A percentile compares a stretch with the other conserved stretches of the same genome.
These are phyloP conservation scores for Drosophila ustulata DNA, from an alignment of 2,888 invertebrate species.

Conservation along the genomic window DNA sequence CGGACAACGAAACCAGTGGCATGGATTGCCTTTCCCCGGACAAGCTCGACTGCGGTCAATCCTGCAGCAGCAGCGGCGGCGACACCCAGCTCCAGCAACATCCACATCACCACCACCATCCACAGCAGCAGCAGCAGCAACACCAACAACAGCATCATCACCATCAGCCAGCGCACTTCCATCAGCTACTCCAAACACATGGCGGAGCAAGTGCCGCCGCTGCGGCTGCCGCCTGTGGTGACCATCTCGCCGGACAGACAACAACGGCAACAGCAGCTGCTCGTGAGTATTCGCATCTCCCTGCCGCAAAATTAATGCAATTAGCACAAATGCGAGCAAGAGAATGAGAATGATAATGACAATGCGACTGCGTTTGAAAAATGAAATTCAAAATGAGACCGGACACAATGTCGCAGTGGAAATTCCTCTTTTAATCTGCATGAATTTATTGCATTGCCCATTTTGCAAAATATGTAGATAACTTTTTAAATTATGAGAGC, in stretches of 20 bases:
- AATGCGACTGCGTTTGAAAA: not conserved
- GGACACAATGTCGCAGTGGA: constrained; percentile 3
- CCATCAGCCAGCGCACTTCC: constrained; percentile 70
- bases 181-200: constrained; percentile 73
- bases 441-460: constrained; percentile 31
- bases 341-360: not conserved
- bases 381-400: not conserved
- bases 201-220: constrained; percentile 55
- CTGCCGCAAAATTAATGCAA: constrained; percentile 25
- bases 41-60: constrained; percentile 72
- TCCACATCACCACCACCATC: constrained; percentile 35
- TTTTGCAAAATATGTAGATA: not conserved
- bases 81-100: constrained; percentile 41
- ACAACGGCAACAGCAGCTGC: constrained; percentile 71
- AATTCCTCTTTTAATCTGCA: constrained; percentile 20
- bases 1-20: constrained; percentile 80
- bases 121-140: constrained; percentile 29
- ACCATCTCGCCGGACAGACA: constrained; percentile 67
- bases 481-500: not conserved
- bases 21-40: constrained; percentile 82
- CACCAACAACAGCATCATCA: constrained; percentile 41
- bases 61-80: constrained; percentile 58
- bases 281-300: constrained; percentile 54
- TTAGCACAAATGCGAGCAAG: constrained; percentile 23
- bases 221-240: constrained; percentile 65